Base-by-base conservation (phyloP, 53 echinoderm and acorn worm genomes). In the Echinarachnius parma region DNA sequence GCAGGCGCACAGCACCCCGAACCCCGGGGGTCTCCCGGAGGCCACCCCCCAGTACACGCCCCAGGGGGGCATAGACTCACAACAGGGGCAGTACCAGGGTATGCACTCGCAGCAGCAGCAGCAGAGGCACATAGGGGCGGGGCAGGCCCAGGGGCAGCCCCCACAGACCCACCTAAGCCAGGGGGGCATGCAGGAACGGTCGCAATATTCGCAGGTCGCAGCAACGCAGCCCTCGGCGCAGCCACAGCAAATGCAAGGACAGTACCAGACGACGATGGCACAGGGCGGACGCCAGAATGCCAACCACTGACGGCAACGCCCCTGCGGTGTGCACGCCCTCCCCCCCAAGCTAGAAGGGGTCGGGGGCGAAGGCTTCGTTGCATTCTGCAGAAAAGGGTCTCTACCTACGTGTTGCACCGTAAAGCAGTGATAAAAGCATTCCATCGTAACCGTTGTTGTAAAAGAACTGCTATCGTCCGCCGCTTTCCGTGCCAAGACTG, bases 161-260 rank as follows among this genome's bases (percentile, higher is more conserved):
- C 52, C 52, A 10, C 66, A 66, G 16, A 48, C 49, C 14, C 52
- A 52, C 21, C 34, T 69, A 69, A 4, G 46, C 0, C 69, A 50
- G 53, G 34, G 37, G 16, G 50, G 48, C 3, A 48, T 29, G 34
- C 33, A 53, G 37, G 57, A 56, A 1, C 55, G 14, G 57, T 9
- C 56, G 56, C 74, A 72, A 72, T 72, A 72, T 21, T 72, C 74
- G 24, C 70, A 69, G 70, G 70, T 69, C 22, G 68, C 62, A 1
- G 65, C 53, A 21, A 34, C 74, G 4, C 69, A 65, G 27, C 21
- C 69, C 27, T 19, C 69, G 35, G 23, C 69, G 53, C 69, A 49
- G 16, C 11, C 52, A 19, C 14, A 10, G 53, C 69, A 48, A 28
- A 28, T 28, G 32, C 70, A 70, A 23, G 53, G 18, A 33, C 56